phyloP scores from a whole-genome alignment of 2,888 invertebrate species.

The Proisotoma minuta region DNA sequence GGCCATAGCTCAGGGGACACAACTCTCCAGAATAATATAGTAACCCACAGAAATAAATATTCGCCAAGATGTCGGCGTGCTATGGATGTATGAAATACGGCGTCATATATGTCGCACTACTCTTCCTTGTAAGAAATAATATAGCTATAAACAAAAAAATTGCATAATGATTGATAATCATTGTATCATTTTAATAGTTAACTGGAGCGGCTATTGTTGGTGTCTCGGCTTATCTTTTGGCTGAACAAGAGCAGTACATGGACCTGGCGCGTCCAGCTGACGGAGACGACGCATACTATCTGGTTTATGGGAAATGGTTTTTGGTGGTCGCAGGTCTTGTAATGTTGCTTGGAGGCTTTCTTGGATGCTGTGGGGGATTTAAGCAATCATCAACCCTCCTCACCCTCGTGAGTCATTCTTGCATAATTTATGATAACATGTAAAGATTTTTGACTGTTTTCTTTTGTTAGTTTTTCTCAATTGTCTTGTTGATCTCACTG shows the following conservation, averaged over 20 bases:
- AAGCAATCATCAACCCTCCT: slow-evolving; percentile 43
- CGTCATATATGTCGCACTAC: slow-evolving; percentile 43
- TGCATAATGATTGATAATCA: not conserved
- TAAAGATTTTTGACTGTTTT: slow-evolving; percentile 7
- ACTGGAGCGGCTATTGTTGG: slow-evolving; percentile 43
- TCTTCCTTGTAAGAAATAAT: slow-evolving; percentile 40
- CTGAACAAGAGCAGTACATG: slow-evolving; percentile 37
- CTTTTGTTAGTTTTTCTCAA: slow-evolving; percentile 40
- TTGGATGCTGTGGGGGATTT: slow-evolving; percentile 44
- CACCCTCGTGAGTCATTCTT: slow-evolving; percentile 34
- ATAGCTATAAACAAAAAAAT: not conserved
- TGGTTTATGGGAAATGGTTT: slow-evolving; percentile 43
- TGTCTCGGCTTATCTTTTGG: slow-evolving; percentile 39
- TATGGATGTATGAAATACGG: slow-evolving; percentile 46
- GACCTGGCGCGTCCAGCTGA: slow-evolving; percentile 29
- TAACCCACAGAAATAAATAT: not conserved
- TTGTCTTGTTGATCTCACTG: slow-evolving; percentile 42
- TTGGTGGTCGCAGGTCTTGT: slow-evolving; percentile 42
- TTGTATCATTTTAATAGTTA: slow-evolving; percentile 27
- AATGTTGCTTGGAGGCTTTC: slow-evolving; percentile 43
- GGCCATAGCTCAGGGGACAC: no score
- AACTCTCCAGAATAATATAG: no score
- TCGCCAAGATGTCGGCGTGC: slow-evolving; percentile 35
- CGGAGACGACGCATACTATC: slow-evolving; percentile 40
- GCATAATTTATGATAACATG: not conserved